phyloP scores from a whole-genome alignment of 1,140 invertebrate genomes.

The Atopsyche davidsoni region DNA sequence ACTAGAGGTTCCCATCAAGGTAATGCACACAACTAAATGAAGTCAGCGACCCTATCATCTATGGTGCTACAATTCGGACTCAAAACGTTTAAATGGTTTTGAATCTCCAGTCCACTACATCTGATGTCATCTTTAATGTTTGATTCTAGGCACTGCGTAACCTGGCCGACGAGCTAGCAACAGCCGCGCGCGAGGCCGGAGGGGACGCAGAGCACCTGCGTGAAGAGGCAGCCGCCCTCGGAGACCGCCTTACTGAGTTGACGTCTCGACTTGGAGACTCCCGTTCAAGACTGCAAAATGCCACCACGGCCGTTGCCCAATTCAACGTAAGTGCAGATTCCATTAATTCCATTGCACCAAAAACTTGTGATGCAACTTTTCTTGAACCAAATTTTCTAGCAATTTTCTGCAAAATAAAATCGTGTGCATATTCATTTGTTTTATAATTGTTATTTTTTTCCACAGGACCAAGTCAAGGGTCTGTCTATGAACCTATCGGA shows the following conservation, averaged over 20 bases:
- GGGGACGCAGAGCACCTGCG: slow-evolving; percentile 68
- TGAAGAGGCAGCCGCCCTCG: slow-evolving; percentile 71
- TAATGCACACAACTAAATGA: slow-evolving; percentile 1
- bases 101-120: background rate
- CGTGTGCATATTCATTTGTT: background rate
- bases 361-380: too few species aligned
- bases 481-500: slow-evolving; percentile 68
- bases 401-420: background rate
- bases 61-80: background rate
- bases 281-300: slow-evolving; percentile 75
- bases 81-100: background rate
- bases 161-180: slow-evolving; percentile 49
- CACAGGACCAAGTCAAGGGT: slow-evolving; percentile 69
- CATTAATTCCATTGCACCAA: background rate
- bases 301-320: slow-evolving; percentile 77
- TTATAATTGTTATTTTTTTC: slow-evolving; percentile 16
- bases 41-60: background rate
- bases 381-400: too few species aligned
- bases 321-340: slow-evolving; percentile 55
- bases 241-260: slow-evolving; percentile 72
- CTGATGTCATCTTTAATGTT: background rate
- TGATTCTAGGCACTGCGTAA: slow-evolving; percentile 16
- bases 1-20: slow-evolving; percentile 23
- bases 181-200: slow-evolving; percentile 48
- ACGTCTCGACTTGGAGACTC: slow-evolving; percentile 70